Evolutionary conservation across 2,888 invertebrate genomes (phyloP).

Genomic region (Aethes cnicana): DNA sequence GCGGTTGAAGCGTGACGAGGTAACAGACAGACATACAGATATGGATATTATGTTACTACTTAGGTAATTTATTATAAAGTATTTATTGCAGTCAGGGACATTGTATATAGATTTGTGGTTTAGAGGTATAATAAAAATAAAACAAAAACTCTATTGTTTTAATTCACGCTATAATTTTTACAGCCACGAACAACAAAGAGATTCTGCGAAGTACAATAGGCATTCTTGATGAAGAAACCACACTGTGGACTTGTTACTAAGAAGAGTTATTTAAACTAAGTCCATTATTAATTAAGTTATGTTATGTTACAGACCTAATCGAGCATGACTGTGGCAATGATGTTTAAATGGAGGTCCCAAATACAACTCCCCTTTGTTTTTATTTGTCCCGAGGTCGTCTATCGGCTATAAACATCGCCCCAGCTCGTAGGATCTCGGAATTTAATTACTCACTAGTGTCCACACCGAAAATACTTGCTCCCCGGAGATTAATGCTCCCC

Average conservation of each 20-base stretch:
- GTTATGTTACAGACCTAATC: conserved; percentile 7
- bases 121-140: background rate
- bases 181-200: conserved; percentile 9
- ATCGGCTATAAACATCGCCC: conserved; percentile 46
- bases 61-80: too few species aligned
- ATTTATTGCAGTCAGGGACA: too few species aligned
- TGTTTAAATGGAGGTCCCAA: conserved; percentile 18
- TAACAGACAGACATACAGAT: too few species aligned
- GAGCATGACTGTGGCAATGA: conserved; percentile 20
- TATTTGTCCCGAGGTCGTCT: conserved; percentile 45
- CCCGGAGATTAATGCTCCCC: conserved; percentile 43
- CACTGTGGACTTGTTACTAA: background rate
- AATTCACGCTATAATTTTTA: background rate
- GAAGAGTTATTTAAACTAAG: too few species aligned
- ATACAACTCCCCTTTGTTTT: conserved; percentile 48
- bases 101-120: too few species aligned
- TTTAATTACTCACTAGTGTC: conserved; percentile 69
- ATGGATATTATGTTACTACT: too few species aligned
- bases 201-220: background rate
- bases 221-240: conserved; percentile 2
- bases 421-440: conserved; percentile 46
- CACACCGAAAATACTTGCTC: conserved; percentile 44
- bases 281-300: too few species aligned
- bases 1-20: too few species aligned
- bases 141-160: conserved; percentile 11